Conservation (phyloP, 1,140 invertebrate genomes). For the Palaemon carinicauda region DNA sequence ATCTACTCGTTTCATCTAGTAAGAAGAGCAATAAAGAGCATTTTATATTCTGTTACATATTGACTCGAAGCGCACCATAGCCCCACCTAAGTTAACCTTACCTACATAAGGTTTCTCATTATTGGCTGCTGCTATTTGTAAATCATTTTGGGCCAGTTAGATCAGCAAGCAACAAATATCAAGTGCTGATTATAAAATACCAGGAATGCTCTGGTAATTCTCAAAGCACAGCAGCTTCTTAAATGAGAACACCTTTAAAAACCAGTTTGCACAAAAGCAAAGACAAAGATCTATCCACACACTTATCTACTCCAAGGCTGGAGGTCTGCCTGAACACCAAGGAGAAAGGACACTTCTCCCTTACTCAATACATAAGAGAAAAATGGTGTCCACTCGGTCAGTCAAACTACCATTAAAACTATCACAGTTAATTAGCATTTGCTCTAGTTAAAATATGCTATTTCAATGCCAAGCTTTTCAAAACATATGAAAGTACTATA, state of each 20-base stretch:
- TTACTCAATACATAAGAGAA: neutral
- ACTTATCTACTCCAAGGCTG: slow-evolving; percentile 23
- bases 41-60: no score
- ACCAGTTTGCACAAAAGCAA: neutral
- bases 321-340: neutral
- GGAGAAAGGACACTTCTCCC: slow-evolving; percentile 26
- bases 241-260: neutral
- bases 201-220: neutral
- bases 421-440: slow-evolving; percentile 47
- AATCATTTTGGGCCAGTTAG: no score
- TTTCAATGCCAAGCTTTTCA: slow-evolving; percentile 27
- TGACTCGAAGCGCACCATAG: no score
- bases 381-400: slow-evolving; percentile 4
- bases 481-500: slow-evolving; percentile 26
- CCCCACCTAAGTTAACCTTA: no score
- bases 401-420: slow-evolving; percentile 28
- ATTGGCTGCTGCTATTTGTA: neutral
- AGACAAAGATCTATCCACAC: neutral
- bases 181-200: no score
- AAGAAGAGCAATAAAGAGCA: no score
- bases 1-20: no score
- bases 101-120: neutral
- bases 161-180: no score
- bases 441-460: slow-evolving; percentile 43
- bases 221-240: neutral